These are phyloP conservation scores for Sebastes nivosus DNA, from an alignment of 2,797 vertebrate species.

Conservation along the genomic window DNA sequence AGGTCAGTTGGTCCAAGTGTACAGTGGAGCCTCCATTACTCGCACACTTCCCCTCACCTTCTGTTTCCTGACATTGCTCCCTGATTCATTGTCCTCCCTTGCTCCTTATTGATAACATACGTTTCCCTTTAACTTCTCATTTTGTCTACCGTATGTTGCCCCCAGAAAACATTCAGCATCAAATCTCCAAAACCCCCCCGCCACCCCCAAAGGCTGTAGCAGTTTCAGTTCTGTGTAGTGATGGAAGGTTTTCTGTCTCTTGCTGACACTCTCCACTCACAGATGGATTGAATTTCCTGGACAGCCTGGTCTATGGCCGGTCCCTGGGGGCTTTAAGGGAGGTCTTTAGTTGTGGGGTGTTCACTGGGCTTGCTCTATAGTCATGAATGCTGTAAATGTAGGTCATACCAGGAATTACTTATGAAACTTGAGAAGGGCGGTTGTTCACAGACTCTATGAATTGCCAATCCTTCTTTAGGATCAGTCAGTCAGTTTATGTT, in stretches of 20 bases:
- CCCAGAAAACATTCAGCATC: background rate
- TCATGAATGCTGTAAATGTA: slow-evolving; percentile 63
- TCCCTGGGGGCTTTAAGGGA: slow-evolving; percentile 41
- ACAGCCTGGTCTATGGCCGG: slow-evolving; percentile 53
- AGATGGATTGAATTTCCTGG: slow-evolving; percentile 65
- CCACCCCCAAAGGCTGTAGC: background rate
- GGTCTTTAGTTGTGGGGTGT: slow-evolving; percentile 34
- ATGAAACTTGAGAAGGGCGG: slow-evolving; percentile 38
- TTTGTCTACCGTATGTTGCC: background rate
- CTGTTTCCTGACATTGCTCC: slow-evolving; percentile 11
- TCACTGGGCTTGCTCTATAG: slow-evolving; percentile 33
- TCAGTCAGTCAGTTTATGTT: slow-evolving; percentile 12
- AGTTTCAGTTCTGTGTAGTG: background rate
- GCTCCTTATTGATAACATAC: background rate
- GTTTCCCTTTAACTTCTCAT: background rate
- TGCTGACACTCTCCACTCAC: slow-evolving; percentile 8
- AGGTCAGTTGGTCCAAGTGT: slow-evolving; percentile 62
- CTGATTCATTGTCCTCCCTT: background rate
- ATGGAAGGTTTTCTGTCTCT: slow-evolving; percentile 31
- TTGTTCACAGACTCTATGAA: background rate
- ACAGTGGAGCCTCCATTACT: slow-evolving; percentile 16
- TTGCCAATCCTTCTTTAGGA: slow-evolving; percentile 4
- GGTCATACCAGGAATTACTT: slow-evolving; percentile 60
- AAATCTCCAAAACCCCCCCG: background rate
- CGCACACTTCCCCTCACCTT: slow-evolving; percentile 4